A percentile compares a stretch with the other conserved stretches of the same genome.
phyloP scores from a whole-genome alignment of 2,797 vertebrate species.

The Serranus cabrilla region DNA sequence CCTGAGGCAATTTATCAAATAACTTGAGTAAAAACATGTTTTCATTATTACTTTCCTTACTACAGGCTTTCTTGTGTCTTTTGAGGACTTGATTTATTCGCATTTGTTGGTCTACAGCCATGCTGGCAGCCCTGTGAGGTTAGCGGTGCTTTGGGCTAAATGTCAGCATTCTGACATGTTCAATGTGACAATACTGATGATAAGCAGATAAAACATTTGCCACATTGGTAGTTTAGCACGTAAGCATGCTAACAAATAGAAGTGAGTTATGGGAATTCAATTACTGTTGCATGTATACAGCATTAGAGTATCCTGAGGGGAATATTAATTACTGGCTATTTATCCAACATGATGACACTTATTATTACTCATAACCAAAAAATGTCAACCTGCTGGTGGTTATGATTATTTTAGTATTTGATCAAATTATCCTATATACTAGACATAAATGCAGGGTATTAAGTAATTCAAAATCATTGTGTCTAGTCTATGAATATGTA shows the following conservation, averaged over 20 bases:
- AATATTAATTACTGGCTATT: no score
- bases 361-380: no score
- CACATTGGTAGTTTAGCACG: neutral
- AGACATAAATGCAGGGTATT: no score
- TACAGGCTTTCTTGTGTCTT: neutral
- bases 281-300: neutral
- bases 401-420: no score
- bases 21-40: neutral
- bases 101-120: neutral
- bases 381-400: no score
- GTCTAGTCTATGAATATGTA: neutral
- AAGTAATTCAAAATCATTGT: no score
- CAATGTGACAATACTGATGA: neutral
- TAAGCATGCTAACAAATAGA: neutral
- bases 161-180: neutral
- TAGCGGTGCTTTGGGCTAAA: neutral
- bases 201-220: neutral
- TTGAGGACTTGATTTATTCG: neutral
- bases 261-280: neutral
- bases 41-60: neutral
- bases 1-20: constrained; percentile 13
- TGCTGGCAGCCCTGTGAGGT: neutral
- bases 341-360: no score
- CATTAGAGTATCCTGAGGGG: no score
- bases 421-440: no score